Conservation (phyloP, 2,888 invertebrate genomes). For the Abscondita cerata region DNA sequence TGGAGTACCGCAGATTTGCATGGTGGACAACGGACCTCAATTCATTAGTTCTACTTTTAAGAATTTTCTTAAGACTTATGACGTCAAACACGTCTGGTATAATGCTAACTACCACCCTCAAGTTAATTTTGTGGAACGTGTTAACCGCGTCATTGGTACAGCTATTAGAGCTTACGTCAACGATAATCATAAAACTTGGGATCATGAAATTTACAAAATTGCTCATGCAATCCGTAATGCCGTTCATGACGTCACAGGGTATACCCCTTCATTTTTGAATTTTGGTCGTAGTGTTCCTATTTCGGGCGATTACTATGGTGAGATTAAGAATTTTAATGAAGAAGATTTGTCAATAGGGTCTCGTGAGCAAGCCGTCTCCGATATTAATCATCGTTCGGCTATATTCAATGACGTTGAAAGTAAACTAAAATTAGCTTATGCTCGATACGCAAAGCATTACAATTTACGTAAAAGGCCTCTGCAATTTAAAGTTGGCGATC, state of each 20-base stretch:
- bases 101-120: conserved; percentile 20
- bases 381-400: no score
- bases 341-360: neutral
- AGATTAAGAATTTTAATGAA: neutral
- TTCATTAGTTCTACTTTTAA: conserved; percentile 14
- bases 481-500: no score
- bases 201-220: no score
- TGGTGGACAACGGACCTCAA: no score
- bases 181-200: conserved; percentile 28
- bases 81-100: no score
- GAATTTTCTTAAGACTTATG: conserved; percentile 12
- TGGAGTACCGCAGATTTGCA: no score
- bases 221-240: no score
- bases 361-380: neutral
- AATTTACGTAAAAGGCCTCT: no score
- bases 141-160: conserved; percentile 30
- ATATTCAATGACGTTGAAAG: no score
- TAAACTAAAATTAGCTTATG: no score
- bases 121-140: conserved; percentile 18
- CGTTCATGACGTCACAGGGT: no score
- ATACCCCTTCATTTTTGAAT: conserved; percentile 21
- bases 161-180: conserved; percentile 39
- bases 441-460: no score
- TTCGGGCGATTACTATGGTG: conserved; percentile 4
- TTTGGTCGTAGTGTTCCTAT: conserved; percentile 13